Base-by-base conservation (phyloP, 2,113 vertebrate species). In the Trachemys scripta region DNA sequence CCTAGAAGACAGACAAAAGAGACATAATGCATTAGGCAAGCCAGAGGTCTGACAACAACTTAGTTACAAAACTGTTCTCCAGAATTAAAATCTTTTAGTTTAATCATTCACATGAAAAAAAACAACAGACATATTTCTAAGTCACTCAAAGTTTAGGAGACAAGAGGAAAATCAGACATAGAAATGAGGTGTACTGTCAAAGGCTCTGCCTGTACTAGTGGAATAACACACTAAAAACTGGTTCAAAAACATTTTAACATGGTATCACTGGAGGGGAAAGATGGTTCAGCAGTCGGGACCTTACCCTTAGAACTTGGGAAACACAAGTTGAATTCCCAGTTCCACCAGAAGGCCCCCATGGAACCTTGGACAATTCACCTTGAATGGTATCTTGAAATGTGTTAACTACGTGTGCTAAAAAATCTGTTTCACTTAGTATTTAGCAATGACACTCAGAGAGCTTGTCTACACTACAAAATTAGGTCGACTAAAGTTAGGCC, bases 41-140 rank as follows among this genome's bases (percentile, higher is more conserved):
- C 10, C 50, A 14, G 51, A 53, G 51, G 20, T 82, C 54, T 38
- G 22, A 82, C 25, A 25, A 38, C 51, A 82, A 25, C 4, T 1
- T 83, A 42, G 57, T 56, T n/a, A 53, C 35, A 45, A 20, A 78
- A 29, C 17, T 9, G 25, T 45, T 81, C 1, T 1, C 9, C 78
- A 11, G 35, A 80, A 22, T 8, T 38, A 82, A 29, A 2, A 31
- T 2, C 6, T 0, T 0, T 8, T 8, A n/a, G 53, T 10, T 14
- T 20, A 6, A 90, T 11, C 8, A 17, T 38, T 47, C 4, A 13
- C 13, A 72, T 86, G 29, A n/a, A 49, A 72, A 76, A n/a, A 49
- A 72, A 76, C 50, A 29, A 22, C 29, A 80, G 1, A 1, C 1
- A 42, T 35, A 84, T 79, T 65, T 84, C 35, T 3, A 10, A 50